Conservation (phyloP, 1,140 invertebrate species). For the Polypedilum pembai region DNA sequence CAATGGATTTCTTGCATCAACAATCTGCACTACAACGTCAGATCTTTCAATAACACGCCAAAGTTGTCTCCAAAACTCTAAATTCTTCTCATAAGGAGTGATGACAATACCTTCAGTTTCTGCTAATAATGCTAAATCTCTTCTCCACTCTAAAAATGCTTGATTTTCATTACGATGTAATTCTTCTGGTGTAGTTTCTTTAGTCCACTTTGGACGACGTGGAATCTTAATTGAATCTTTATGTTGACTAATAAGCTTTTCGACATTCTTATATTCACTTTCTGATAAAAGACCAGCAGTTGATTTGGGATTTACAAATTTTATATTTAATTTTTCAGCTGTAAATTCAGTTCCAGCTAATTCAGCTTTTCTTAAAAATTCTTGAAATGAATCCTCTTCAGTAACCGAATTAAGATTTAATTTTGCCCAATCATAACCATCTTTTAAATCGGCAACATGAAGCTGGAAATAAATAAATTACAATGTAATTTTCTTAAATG, state of each 20-base stretch:
- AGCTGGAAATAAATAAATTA: slow-evolving; percentile 51
- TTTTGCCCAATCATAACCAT: slow-evolving; percentile 83
- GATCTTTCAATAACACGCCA: slow-evolving; percentile 97
- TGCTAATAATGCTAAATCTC: slow-evolving; percentile 68
- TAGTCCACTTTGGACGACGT: slow-evolving; percentile 75
- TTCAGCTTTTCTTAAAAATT: slow-evolving; percentile 90
- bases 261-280: slow-evolving; percentile 54
- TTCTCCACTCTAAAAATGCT: slow-evolving; percentile 82
- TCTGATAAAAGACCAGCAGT: slow-evolving; percentile 55
- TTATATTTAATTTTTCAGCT: slow-evolving; percentile 80
- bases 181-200: slow-evolving; percentile 65
- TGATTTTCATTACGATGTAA: slow-evolving; percentile 69
- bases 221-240: slow-evolving; percentile 66
- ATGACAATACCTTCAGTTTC: slow-evolving; percentile 72
- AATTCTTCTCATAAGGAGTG: slow-evolving; percentile 96
- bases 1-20: slow-evolving; percentile 94
- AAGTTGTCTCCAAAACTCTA: slow-evolving; percentile 97
- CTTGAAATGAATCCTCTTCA: slow-evolving; percentile 90
- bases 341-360: slow-evolving; percentile 89
- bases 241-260: slow-evolving; percentile 58
- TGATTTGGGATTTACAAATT: slow-evolving; percentile 47
- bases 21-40: slow-evolving; percentile 90
- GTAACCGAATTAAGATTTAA: slow-evolving; percentile 90
- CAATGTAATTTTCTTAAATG: slow-evolving; percentile 3
- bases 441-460: slow-evolving; percentile 78